Base-by-base conservation (phyloP, 2,797 vertebrate genomes). In the Gobio occitaniae region DNA sequence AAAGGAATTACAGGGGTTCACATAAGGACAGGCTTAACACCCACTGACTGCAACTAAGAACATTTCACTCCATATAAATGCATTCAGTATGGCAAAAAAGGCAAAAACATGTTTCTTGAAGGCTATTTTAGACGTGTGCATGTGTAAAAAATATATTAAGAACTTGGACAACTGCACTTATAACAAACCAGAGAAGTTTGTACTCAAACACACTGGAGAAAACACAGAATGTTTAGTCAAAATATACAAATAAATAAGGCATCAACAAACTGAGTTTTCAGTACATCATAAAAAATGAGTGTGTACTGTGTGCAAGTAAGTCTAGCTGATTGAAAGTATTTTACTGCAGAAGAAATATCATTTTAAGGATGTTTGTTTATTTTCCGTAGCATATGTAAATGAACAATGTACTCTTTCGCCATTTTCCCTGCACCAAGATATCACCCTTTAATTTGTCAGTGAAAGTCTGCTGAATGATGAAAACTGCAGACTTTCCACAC, bases 21-120 rank as follows among this genome's bases (percentile, higher is more conserved):
- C 13, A 79, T 65, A 9, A 66, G 77, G 77, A 50, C 59, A 65
- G 41, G 3, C 25, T 13, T 21, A 56, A 44, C 77, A 78, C 77
- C 10, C 59, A 78, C 59, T 48, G 59, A 65, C 38, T 48, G 21
- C 77, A 79, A 19, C 77, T 32, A 44, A 32, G 16, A 48, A 78
- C n/a, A 78, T 29, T 47, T 17, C n/a, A 29, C 41, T 78, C 41
- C 11, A 65, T 25, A 21, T 38, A 41, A 11, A 47, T 25, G 54
- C 54, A 59, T 25, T 77, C n/a, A 78, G 38, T 4, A 17, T 3
- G 36, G 54, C 19, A 63, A 44, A 41, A 56, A 21, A 38, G 19
- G 16, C 17, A 38, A 41, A 41, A 44, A 44, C 54, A 44, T 63
- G 76, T 47, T 78, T 1, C n/a, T 16, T 17, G 16, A 78, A 9